These are phyloP conservation scores for Elegia similella DNA, from an alignment of 2,888 invertebrate species.

Conservation along the genomic window DNA sequence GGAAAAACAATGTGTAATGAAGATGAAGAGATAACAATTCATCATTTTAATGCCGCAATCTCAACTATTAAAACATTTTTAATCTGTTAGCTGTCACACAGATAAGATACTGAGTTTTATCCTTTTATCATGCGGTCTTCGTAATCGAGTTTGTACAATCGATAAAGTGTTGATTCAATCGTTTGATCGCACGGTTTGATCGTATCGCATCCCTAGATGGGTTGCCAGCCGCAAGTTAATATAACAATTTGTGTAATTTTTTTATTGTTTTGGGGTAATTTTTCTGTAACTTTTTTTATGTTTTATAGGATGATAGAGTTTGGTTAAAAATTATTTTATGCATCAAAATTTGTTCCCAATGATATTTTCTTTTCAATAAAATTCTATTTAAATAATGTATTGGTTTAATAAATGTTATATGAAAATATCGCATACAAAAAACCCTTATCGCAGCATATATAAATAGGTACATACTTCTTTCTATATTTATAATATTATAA, in stretches of 20 bases:
- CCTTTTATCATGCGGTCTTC: constrained; percentile 6
- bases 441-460: too few relatives aligned
- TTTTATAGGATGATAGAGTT: too few relatives aligned
- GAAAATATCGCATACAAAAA: too few relatives aligned
- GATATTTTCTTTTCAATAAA: too few relatives aligned
- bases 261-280: background rate
- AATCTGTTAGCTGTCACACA: background rate
- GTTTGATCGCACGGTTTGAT: too few relatives aligned
- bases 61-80: background rate
- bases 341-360: too few relatives aligned
- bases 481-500: too few relatives aligned
- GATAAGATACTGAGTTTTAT: background rate
- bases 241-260: background rate
- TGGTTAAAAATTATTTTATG: too few relatives aligned
- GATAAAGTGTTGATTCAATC: constrained; percentile 3
- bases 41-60: background rate
- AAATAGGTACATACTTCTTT: too few relatives aligned
- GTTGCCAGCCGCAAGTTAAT: background rate
- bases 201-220: constrained; percentile 7
- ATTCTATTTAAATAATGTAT: too few relatives aligned
- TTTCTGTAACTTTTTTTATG: background rate
- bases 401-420: too few relatives aligned
- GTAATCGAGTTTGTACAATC: constrained; percentile 8
- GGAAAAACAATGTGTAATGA: background rate
- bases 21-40: background rate